Evolutionary conservation across 1,140 invertebrate genomes (phyloP), one percentile per base, ranked within the genome.

Genomic region (Scylla paramamosain): DNA sequence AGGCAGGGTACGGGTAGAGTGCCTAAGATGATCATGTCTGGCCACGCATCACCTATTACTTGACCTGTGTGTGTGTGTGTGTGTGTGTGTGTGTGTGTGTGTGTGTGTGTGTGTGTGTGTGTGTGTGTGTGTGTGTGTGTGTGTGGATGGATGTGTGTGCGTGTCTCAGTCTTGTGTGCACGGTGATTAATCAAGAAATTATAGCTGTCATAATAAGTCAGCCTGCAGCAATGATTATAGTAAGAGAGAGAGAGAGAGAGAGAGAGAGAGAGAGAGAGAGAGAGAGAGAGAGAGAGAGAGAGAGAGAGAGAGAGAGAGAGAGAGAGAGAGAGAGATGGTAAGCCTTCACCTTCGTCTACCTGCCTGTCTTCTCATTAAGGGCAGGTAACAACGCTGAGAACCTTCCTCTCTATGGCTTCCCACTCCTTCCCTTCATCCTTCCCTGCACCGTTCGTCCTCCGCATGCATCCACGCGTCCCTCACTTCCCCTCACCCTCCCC

Each of bases 311-410:
- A 67, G 59, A 25, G 59, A 67, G 59, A 25, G 20, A 67, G 59
- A 67, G 59, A 67, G 59, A 67, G 59, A n/a, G 67, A 12, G 8
- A 3, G 67, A 77, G 8, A n/a, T 12, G 67, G 6, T 25, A n/a
- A 20, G 67, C 67, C 67, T n/a, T 20, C 25, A 12, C 52, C 52
- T 59, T 20, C 52, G 12, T 8, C 16, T 20, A 77, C 67, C 25
- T 77, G n/a, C 67, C 67, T 77, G 67, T 77, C 67, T 77, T 8
- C 67, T 77, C 25, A 77, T 77, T 77, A 77, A 77, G 67, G 52
- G 67, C 67, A 77, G 67, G 67, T 77, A 77, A n/a, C 67, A 77
- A n/a, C 12, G 67, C 67, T 77, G 67, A 77, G 67, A 77, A 77
- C 67, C 1, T n/a, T n/a, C 67, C 25, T n/a, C 67, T 77, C 67